phyloP scores from a whole-genome alignment of 2,888 invertebrate species.

The Idaea aversata region DNA sequence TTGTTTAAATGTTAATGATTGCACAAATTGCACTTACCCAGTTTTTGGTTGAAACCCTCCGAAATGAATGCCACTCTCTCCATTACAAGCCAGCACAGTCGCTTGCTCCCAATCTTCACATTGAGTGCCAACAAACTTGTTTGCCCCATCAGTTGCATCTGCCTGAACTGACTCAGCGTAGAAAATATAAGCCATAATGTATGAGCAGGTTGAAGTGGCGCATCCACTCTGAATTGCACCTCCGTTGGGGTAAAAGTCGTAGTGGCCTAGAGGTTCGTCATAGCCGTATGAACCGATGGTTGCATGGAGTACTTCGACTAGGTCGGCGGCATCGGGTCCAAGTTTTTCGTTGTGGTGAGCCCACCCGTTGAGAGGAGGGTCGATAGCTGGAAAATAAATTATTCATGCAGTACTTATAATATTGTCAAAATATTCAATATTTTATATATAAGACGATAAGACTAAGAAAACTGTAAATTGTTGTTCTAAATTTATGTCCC shows the following conservation, averaged over 20 bases:
- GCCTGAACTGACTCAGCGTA: slow-evolving; percentile 61
- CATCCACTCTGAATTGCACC: slow-evolving; percentile 60
- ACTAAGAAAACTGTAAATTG: too few species aligned
- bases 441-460: too few species aligned
- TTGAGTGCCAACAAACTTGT: slow-evolving; percentile 55
- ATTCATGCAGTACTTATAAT: neutral
- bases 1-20: too few species aligned
- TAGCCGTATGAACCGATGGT: slow-evolving; percentile 59
- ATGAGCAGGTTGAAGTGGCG: slow-evolving; percentile 48
- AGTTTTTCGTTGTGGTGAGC: slow-evolving; percentile 58
- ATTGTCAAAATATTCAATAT: neutral
- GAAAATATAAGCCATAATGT: slow-evolving; percentile 49
- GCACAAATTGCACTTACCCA: slow-evolving; percentile 46
- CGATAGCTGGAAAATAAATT: slow-evolving; percentile 51
- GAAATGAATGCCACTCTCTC: slow-evolving; percentile 46
- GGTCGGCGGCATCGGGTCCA: slow-evolving; percentile 45
- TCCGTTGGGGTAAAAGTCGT: slow-evolving; percentile 71
- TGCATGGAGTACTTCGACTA: slow-evolving; percentile 68
- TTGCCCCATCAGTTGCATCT: slow-evolving; percentile 30
- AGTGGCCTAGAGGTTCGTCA: slow-evolving; percentile 59
- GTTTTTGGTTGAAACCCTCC: slow-evolving; percentile 52
- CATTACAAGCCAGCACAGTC: slow-evolving; percentile 41
- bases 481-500: too few species aligned
- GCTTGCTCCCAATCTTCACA: slow-evolving; percentile 57
- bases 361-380: slow-evolving; percentile 69